These are phyloP conservation scores for Synanthedon formicaeformis DNA, from an alignment of 2,888 invertebrate species.

Conservation along the genomic window DNA sequence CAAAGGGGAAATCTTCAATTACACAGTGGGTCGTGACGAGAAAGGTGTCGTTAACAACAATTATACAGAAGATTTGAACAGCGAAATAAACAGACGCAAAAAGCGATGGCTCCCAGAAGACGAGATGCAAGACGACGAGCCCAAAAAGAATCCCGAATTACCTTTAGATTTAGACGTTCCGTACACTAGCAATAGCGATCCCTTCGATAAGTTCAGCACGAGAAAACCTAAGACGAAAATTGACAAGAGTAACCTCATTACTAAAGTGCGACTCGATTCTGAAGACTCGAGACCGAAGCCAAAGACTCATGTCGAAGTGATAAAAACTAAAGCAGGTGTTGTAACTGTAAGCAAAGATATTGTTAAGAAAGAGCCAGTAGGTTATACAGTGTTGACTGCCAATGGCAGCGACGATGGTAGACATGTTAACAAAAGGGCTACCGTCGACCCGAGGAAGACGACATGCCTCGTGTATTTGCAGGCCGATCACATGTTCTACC, in stretches of 20 bases:
- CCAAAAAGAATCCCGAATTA: conserved; percentile 73
- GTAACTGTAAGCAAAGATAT: conserved; percentile 74
- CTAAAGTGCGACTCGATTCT: conserved; percentile 63
- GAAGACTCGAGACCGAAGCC: conserved; percentile 72
- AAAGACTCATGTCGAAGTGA: conserved; percentile 76
- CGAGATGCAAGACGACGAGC: conserved; percentile 68
- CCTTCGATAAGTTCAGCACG: conserved; percentile 59
- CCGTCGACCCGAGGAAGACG: conserved; percentile 87
- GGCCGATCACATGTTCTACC: conserved; percentile 96
- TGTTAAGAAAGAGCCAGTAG: conserved; percentile 70
- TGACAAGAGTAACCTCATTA: conserved; percentile 65
- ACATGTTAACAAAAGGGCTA: conserved; percentile 76
- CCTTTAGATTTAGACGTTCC: conserved; percentile 75
- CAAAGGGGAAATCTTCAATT: conserved; percentile 50
- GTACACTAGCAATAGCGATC: conserved; percentile 73
- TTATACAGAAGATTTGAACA: conserved; percentile 44
- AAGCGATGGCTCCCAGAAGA: conserved; percentile 80
- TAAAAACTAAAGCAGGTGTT: conserved; percentile 75
- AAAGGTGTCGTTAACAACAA: conserved; percentile 36
- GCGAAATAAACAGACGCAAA: conserved; percentile 51
- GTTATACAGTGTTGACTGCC: conserved; percentile 54
- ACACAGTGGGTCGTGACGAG: conserved; percentile 35
- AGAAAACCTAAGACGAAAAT: conserved; percentile 65
- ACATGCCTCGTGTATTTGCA: conserved; percentile 96
- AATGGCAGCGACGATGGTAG: conserved; percentile 68